Evolutionary conservation across 2,888 invertebrate species (phyloP).

Genomic region (Hypercompe scribonia): DNA sequence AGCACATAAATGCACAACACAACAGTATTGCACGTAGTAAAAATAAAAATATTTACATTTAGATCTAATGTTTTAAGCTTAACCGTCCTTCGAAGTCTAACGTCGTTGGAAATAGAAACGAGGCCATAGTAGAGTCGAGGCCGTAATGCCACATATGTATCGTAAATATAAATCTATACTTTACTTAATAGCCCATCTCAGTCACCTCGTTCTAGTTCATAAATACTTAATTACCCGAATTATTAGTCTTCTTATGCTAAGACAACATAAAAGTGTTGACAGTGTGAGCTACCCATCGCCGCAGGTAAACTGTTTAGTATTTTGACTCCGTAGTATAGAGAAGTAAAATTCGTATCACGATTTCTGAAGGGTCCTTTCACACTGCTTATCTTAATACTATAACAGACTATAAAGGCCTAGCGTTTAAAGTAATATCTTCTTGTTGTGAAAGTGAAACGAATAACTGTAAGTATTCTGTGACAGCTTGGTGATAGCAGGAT

Average conservation of each 20-base stretch:
- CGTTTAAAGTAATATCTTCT: slow-evolving; percentile 46
- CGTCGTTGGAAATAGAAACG: slow-evolving; percentile 73
- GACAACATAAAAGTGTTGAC: slow-evolving; percentile 8
- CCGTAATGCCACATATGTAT: slow-evolving; percentile 47
- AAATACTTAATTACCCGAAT: slow-evolving; percentile 30
- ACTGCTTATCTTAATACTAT: slow-evolving; percentile 61
- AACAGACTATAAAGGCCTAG: slow-evolving; percentile 57
- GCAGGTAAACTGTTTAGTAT: slow-evolving; percentile 50
- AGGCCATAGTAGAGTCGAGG: slow-evolving; percentile 67
- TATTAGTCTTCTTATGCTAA: slow-evolving; percentile 16
- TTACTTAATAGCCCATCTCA: slow-evolving; percentile 55
- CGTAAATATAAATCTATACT: slow-evolving; percentile 28
- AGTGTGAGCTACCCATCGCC: slow-evolving; percentile 23
- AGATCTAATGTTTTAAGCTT: slow-evolving; percentile 71
- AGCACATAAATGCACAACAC: slow-evolving; percentile 30
- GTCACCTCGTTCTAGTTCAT: slow-evolving; percentile 31
- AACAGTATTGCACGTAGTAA: slow-evolving; percentile 53
- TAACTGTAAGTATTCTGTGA: neutral
- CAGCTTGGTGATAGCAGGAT: neutral
- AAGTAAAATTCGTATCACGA: slow-evolving; percentile 60
- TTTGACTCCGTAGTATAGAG: slow-evolving; percentile 46
- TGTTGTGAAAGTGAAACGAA: slow-evolving; percentile 22
- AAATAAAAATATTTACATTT: slow-evolving; percentile 72
- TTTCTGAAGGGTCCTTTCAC: slow-evolving; percentile 46
- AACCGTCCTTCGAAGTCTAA: slow-evolving; percentile 68